Conservation (phyloP, 2,113 vertebrate genomes). For the Natator depressus region DNA sequence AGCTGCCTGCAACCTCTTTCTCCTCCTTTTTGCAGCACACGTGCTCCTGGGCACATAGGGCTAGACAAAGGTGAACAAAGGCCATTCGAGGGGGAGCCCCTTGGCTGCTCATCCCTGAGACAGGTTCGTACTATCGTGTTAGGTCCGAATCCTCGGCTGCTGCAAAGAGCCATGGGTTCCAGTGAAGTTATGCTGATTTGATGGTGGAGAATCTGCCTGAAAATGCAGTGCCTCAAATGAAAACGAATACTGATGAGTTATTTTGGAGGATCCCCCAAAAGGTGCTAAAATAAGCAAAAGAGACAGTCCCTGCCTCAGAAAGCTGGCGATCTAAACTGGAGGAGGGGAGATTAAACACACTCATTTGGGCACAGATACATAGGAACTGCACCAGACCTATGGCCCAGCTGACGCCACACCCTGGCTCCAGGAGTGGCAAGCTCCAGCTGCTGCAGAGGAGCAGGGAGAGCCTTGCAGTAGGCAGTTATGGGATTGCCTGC, state of each 20-base stretch:
- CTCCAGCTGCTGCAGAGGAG: background rate
- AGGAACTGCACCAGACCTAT: background rate
- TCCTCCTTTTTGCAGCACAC: background rate
- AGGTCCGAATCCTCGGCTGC: background rate
- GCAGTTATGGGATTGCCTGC: background rate
- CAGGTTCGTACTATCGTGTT: background rate
- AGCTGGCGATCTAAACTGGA: background rate
- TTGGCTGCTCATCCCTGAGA: slow-evolving; percentile 51
- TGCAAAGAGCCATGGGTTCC: background rate
- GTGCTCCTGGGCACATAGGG: slow-evolving; percentile 23
- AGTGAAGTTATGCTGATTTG: background rate
- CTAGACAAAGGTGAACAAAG: slow-evolving; percentile 37
- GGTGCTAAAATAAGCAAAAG: background rate
- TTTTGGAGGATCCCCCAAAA: background rate
- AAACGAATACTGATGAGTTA: background rate
- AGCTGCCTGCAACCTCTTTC: background rate
- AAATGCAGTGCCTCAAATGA: background rate
- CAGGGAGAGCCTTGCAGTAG: background rate
- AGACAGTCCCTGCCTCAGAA: background rate
- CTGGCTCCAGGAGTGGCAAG: background rate
- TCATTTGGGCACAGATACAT: background rate
- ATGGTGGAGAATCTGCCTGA: background rate
- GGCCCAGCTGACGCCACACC: background rate
- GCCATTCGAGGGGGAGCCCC: slow-evolving; percentile 50
- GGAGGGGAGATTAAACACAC: background rate